A percentile compares a stretch with the other conserved stretches of the same genome.
phyloP scores from a whole-genome alignment of 2,797 vertebrate genomes.

The Darevskia mixta region DNA sequence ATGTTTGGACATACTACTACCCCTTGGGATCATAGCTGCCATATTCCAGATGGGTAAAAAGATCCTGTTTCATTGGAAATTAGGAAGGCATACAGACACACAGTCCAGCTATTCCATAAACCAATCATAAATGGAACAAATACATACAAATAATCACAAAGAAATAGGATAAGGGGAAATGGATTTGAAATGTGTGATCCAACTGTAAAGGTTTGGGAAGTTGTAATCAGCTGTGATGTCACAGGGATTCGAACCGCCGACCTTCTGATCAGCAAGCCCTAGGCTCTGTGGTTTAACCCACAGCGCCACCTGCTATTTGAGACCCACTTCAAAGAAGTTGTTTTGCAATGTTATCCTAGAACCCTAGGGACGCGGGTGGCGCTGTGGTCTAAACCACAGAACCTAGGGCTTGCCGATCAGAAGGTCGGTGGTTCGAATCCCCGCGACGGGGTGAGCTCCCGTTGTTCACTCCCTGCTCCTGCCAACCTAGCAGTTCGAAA shows the following conservation, averaged over 20 bases:
- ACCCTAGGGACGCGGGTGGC: too few species aligned
- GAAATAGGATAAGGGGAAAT: neutral
- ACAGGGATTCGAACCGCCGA: too few species aligned
- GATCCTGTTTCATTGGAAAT: neutral
- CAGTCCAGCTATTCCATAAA: neutral
- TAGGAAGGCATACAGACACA: neutral
- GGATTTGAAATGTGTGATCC: neutral
- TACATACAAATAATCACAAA: neutral
- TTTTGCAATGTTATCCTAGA: neutral
- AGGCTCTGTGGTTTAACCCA: too few species aligned
- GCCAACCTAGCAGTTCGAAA: too few species aligned
- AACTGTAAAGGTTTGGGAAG: neutral
- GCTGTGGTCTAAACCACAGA: too few species aligned
- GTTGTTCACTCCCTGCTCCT: too few species aligned
- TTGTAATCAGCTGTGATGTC: neutral
- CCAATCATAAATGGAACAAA: neutral
- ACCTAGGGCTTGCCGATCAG: too few species aligned
- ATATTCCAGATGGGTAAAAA: neutral
- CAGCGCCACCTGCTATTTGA: too few species aligned
- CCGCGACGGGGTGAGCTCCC: too few species aligned
- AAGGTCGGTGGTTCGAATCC: too few species aligned
- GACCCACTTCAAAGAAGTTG: neutral
- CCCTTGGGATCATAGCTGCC: neutral
- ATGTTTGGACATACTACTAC: neutral
- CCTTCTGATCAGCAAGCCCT: too few species aligned